These are phyloP conservation scores for Ciconia stormi DNA, from an alignment of 2,113 vertebrate species.

Conservation along the genomic window DNA sequence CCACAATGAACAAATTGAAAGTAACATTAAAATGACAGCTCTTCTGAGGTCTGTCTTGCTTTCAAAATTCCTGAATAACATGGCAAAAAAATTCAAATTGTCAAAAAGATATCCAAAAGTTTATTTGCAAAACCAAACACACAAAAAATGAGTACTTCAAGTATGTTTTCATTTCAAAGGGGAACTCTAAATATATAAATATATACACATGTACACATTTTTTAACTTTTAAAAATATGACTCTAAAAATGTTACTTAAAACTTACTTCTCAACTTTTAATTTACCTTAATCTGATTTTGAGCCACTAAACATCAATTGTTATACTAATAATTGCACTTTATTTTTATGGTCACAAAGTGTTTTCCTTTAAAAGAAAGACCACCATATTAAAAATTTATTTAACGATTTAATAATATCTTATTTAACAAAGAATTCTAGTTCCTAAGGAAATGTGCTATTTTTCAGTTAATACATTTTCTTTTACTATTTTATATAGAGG, in stretches of 20 bases:
- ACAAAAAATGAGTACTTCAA: not conserved
- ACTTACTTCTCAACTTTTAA: not conserved
- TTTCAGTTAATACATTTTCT: not conserved
- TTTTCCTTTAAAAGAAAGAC: not conserved
- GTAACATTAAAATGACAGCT: not conserved
- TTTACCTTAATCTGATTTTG: not conserved
- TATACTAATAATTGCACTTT: not conserved
- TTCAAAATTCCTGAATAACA: not conserved
- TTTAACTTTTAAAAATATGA: not conserved
- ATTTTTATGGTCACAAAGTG: not conserved
- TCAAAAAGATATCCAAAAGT: not conserved
- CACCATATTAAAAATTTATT: not conserved
- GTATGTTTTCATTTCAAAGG: not conserved
- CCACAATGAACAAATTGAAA: not conserved
- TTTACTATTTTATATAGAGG: not conserved
- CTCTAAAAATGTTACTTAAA: not conserved
- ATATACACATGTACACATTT: fast-evolving
- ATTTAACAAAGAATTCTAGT: not conserved
- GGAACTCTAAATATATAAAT: not conserved
- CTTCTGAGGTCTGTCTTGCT: not conserved
- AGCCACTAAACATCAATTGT: not conserved
- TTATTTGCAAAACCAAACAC: not conserved
- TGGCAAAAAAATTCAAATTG: not conserved
- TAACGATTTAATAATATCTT: not conserved
- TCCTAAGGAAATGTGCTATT: not conserved